These are phyloP conservation scores for Diogma glabrata DNA, from an alignment of 2,888 invertebrate species.

Conservation along the genomic window DNA sequence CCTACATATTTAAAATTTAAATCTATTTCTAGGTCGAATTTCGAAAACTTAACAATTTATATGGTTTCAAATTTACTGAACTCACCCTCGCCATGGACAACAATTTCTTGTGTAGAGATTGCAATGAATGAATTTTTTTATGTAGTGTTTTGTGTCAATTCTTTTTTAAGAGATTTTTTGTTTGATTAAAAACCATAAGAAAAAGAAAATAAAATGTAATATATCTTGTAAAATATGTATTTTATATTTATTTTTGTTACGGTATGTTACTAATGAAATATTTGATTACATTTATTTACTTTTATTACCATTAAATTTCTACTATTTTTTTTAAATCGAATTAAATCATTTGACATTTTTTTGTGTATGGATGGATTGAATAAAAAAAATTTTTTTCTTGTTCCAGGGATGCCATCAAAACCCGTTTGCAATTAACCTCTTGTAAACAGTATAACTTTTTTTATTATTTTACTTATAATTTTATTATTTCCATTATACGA, in stretches of 20 bases:
- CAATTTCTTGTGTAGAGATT: no score
- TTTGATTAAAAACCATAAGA: slow-evolving; percentile 6
- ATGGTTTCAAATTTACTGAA: no score
- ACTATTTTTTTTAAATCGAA: slow-evolving; percentile 1
- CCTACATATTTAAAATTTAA: no score
- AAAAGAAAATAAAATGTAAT: slow-evolving; percentile 8
- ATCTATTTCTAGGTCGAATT: no score
- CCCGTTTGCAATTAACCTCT: slow-evolving; percentile 10
- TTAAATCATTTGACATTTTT: slow-evolving; percentile 8
- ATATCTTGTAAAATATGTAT: slow-evolving; percentile 4
- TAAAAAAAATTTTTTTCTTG: slow-evolving; percentile 1
- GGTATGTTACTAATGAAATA: no score
- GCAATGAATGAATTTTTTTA: slow-evolving; percentile 3
- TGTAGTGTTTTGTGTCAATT: slow-evolving; percentile 9
- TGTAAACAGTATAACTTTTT: slow-evolving; percentile 9
- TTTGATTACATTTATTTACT: no score
- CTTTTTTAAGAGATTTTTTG: slow-evolving; percentile 9
- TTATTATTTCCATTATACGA: no score
- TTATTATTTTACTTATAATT: not conserved
- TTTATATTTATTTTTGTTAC: slow-evolving; percentile 7
- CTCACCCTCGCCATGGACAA: no score
- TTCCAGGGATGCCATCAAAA: slow-evolving; percentile 11
- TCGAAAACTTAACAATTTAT: no score
- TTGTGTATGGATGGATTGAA: no score
- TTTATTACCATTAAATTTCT: no score